phyloP scores from a whole-genome alignment of 1,140 invertebrate species.

The Camponotus vicinus region DNA sequence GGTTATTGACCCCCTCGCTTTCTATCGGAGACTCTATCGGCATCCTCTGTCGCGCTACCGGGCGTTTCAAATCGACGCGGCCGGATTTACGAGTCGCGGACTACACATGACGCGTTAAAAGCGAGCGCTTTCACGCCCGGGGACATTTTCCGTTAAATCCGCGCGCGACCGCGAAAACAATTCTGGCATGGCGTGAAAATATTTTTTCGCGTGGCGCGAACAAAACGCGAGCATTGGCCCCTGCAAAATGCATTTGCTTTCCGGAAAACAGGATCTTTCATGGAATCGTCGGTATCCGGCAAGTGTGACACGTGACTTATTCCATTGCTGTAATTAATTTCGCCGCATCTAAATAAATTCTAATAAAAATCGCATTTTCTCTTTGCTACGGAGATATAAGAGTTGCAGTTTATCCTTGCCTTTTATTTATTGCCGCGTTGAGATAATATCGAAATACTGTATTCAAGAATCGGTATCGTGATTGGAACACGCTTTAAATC shows the following conservation, averaged over 20 bases:
- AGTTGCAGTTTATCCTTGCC: background rate
- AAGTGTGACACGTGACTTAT: background rate
- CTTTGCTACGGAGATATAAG: too few relatives aligned
- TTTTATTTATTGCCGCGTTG: background rate
- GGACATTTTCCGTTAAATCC: constrained; percentile 70
- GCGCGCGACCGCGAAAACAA: constrained; percentile 64
- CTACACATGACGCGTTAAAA: constrained; percentile 49
- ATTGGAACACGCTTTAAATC: background rate
- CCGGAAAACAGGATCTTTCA: background rate
- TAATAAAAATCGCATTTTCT: background rate
- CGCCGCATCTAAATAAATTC: background rate
- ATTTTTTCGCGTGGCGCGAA: constrained; percentile 51
- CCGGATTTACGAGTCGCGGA: constrained; percentile 71
- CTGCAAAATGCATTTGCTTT: constrained; percentile 33
- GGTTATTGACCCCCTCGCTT: constrained; percentile 74
- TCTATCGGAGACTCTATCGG: constrained; percentile 60
- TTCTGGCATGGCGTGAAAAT: constrained; percentile 54
- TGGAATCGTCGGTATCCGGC: background rate
- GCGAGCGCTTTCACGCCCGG: constrained; percentile 14
- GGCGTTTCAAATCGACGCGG: constrained; percentile 76
- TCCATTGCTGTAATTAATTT: background rate
- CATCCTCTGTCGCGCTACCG: constrained; percentile 69
- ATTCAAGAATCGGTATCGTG: background rate
- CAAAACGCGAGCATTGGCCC: constrained; percentile 25
- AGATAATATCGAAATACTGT: background rate